phyloP scores from a whole-genome alignment of 2,113 vertebrate species.

The Hystrix cristata region DNA sequence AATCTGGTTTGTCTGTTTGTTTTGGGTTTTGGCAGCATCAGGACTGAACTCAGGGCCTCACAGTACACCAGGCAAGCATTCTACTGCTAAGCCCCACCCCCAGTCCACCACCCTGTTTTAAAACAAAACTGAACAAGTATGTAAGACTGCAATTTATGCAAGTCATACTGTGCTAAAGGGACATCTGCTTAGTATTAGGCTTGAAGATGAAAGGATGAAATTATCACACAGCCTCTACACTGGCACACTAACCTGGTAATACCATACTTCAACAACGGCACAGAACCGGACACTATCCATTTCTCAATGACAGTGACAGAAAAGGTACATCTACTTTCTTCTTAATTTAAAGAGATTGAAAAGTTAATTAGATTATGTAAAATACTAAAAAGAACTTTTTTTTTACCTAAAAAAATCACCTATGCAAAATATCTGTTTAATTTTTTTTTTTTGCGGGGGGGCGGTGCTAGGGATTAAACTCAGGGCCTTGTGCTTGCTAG shows the following conservation, averaged over 20 bases:
- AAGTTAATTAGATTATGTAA: conserved; percentile 43
- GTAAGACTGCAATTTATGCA: neutral
- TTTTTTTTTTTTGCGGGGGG: neutral
- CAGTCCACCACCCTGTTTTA: neutral
- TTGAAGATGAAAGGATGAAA: neutral
- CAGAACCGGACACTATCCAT: neutral
- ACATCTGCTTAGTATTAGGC: neutral
- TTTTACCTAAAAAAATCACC: neutral
- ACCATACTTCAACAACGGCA: neutral
- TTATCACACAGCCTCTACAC: neutral
- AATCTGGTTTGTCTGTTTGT: neutral
- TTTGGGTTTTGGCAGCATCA: neutral
- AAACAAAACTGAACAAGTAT: neutral
- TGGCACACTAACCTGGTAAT: neutral
- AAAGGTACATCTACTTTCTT: neutral
- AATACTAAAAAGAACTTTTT: neutral
- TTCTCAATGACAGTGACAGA: neutral
- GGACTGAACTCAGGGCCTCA: neutral
- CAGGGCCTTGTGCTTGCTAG: too few species aligned
- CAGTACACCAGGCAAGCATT: neutral
- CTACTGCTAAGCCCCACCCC: neutral
- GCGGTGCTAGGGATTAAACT: too few species aligned
- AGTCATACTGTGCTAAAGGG: neutral
- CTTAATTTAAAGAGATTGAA: neutral
- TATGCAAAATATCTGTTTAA: neutral